Evolutionary conservation across 2,113 vertebrate species (phyloP).

Genomic region (Platichthys stellatus): DNA sequence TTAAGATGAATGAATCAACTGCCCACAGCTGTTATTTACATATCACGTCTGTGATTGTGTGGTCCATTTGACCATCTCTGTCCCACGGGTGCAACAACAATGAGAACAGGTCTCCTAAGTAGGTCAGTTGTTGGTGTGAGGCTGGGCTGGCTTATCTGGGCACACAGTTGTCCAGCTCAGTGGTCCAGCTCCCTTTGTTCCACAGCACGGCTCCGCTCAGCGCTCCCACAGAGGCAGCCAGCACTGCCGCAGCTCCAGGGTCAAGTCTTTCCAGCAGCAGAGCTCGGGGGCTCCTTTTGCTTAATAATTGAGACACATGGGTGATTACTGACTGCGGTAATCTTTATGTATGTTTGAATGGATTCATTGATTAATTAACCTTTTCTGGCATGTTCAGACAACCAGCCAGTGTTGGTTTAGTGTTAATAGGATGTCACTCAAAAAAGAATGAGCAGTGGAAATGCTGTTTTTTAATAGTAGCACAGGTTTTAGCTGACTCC

Average conservation of each 20-base stretch:
- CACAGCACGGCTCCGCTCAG: conserved; percentile 52
- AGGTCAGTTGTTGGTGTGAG: conserved; percentile 72
- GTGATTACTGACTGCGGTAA: conserved; percentile 21
- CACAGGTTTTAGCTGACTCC: no score
- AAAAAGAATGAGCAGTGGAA: neutral
- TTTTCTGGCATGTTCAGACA: neutral
- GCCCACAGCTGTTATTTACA: neutral
- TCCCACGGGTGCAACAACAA: conserved; percentile 40
- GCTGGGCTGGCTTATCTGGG: conserved; percentile 65
- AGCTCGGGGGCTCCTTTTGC: conserved; percentile 21
- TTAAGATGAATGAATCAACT: neutral
- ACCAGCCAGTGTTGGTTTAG: no score
- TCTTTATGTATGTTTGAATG: conserved; percentile 13
- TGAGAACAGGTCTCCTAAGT: conserved; percentile 66
- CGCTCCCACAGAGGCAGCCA: conserved; percentile 66
- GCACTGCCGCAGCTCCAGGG: conserved; percentile 44
- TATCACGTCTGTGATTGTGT: conserved; percentile 8
- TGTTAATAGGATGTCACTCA: no score
- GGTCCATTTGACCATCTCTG: conserved; percentile 40
- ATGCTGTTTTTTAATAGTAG: neutral
- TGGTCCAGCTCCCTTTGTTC: conserved; percentile 71
- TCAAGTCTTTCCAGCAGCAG: conserved; percentile 63
- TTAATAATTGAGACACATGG: conserved; percentile 29
- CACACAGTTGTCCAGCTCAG: conserved; percentile 66
- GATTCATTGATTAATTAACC: conserved; percentile 1